phyloP scores from a whole-genome alignment of 1,140 invertebrate genomes.

The Drosophila sechellia region DNA sequence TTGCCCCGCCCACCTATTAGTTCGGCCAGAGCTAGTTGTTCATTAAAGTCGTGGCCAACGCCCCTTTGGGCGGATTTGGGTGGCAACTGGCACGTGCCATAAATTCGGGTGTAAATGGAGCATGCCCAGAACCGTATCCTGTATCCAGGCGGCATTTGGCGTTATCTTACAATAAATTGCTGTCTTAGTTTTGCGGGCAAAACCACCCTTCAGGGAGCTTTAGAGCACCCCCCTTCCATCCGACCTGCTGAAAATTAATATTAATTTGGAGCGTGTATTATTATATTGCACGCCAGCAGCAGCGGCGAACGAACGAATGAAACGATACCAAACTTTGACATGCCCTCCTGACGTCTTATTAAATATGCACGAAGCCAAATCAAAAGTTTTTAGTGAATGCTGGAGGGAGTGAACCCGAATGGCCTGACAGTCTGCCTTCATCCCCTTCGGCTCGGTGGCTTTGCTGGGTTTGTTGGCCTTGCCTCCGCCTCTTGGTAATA shows the following conservation, averaged over 20 bases:
- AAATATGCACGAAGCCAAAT: constrained; percentile 65
- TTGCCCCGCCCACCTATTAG: neutral
- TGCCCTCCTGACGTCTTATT: constrained; percentile 63
- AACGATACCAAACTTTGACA: constrained; percentile 54
- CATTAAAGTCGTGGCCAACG: constrained; percentile 53
- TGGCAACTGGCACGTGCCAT: constrained; percentile 61
- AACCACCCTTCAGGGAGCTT: constrained; percentile 9
- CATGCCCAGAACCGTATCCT: constrained; percentile 63
- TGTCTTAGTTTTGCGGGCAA: constrained; percentile 64
- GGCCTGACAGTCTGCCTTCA: constrained; percentile 34
- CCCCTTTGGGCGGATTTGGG: constrained; percentile 34
- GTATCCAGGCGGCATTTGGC: constrained; percentile 50
- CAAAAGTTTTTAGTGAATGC: constrained; percentile 58
- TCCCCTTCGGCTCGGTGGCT: constrained; percentile 21
- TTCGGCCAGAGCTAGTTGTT: constrained; percentile 23
- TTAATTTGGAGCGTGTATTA: constrained; percentile 75
- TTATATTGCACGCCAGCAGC: constrained; percentile 53
- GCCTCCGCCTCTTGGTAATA: constrained; percentile 50
- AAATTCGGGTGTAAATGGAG: constrained; percentile 73
- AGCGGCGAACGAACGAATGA: neutral
- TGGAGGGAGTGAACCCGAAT: constrained; percentile 14
- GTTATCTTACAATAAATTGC: constrained; percentile 76
- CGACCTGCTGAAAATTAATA: constrained; percentile 52
- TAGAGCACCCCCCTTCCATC: neutral
- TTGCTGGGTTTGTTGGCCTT: constrained; percentile 22